These are phyloP conservation scores for Stenichneumon culpator DNA, from an alignment of 2,888 invertebrate species.

Conservation along the genomic window DNA sequence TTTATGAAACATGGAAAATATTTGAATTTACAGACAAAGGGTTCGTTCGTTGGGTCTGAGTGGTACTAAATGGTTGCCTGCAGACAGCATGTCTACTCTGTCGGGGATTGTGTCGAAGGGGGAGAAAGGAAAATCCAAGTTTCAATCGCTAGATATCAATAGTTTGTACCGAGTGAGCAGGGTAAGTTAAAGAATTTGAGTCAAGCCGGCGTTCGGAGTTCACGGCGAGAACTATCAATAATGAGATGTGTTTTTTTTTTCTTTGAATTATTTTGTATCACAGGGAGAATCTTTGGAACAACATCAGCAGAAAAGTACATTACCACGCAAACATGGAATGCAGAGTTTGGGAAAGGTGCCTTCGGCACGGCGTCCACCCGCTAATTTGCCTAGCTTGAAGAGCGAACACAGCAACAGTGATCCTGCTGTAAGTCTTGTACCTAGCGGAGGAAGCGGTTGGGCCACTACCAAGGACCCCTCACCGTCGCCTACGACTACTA, in stretches of 20 bases:
- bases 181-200: conserved; percentile 86
- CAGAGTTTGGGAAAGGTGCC: conserved; percentile 99
- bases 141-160: conserved; percentile 99
- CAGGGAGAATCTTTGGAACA: conserved; percentile 95
- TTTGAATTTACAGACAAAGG: conserved; percentile 86
- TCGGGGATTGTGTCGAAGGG: conserved; percentile 94
- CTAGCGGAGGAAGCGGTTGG: conserved; percentile 93
- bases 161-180: conserved; percentile 96
- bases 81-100: conserved; percentile 98
- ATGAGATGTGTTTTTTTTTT: background rate
- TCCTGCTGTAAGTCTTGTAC: conserved; percentile 92
- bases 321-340: conserved; percentile 99
- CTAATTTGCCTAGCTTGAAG: conserved; percentile 99
- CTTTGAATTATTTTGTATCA: conserved; percentile 72
- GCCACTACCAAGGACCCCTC: conserved; percentile 88
- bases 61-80: conserved; percentile 96
- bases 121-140: conserved; percentile 97
- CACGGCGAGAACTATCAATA: no score
- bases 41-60: conserved; percentile 92
- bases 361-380: conserved; percentile 98
- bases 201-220: background rate
- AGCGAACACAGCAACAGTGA: conserved; percentile 95
- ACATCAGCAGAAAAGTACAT: conserved; percentile 94
- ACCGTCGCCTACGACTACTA: conserved; percentile 83
- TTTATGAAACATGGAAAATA: background rate